Percentiles rank a stretch among this genome's conserved stretches.
phyloP scores from a whole-genome alignment of 2,888 invertebrate genomes.

The Phymatocera aterrima region DNA sequence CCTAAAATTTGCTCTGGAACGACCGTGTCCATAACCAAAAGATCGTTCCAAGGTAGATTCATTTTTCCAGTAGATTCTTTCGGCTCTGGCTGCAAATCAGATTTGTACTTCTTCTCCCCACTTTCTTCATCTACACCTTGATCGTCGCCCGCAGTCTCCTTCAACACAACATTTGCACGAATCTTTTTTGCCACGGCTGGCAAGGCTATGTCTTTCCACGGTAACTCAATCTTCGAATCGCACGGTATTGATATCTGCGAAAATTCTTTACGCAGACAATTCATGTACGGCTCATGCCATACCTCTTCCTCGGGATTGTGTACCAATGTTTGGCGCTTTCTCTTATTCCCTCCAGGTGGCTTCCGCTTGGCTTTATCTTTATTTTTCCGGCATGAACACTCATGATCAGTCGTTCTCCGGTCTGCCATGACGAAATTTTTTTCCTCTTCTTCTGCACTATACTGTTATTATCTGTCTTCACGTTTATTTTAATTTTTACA shows the following conservation, averaged over 20 bases:
- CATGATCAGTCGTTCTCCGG: background rate
- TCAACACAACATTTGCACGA: constrained; percentile 49
- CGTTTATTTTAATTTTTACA: background rate
- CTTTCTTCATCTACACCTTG: background rate
- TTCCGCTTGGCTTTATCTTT: constrained; percentile 19
- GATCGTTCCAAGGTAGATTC: constrained; percentile 64
- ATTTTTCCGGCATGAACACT: constrained; percentile 26
- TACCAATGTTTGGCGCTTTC: constrained; percentile 59
- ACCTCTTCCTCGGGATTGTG: constrained; percentile 63
- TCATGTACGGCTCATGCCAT: constrained; percentile 66
- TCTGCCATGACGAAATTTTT: background rate
- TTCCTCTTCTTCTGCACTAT: background rate
- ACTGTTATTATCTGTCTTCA: background rate
- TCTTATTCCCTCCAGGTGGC: constrained; percentile 45
- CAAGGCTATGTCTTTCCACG: constrained; percentile 66
- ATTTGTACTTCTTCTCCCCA: background rate
- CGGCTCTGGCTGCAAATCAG: constrained; percentile 28
- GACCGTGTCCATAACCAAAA: constrained; percentile 58
- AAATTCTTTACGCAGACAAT: constrained; percentile 58
- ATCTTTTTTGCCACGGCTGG: constrained; percentile 58
- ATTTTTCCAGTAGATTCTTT: constrained; percentile 58
- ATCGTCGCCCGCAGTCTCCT: constrained; percentile 9
- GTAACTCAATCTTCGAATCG: constrained; percentile 65
- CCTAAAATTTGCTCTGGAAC: constrained; percentile 12
- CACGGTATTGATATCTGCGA: constrained; percentile 60